Evolutionary conservation across 2,888 invertebrate genomes (phyloP).

Genomic region (Synergus japonicus): DNA sequence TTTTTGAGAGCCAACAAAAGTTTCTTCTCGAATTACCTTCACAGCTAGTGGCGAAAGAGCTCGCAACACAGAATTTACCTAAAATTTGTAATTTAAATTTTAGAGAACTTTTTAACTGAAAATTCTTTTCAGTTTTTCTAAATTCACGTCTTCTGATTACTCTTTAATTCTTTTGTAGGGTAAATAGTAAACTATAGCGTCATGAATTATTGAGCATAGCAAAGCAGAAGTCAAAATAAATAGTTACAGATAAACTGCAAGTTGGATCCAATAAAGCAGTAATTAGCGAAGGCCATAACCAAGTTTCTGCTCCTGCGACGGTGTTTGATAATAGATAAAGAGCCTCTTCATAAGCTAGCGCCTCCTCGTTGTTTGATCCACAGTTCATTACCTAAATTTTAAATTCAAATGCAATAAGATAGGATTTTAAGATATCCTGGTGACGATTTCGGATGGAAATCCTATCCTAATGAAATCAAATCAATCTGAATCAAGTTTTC

Average conservation of each 20-base stretch:
- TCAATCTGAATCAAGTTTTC: too few species aligned
- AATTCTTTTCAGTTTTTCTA: not conserved
- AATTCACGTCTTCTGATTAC: too few species aligned
- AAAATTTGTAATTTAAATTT: conserved; percentile 22
- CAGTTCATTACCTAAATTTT: conserved; percentile 64
- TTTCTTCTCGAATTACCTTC: conserved; percentile 65
- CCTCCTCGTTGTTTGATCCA: conserved; percentile 63
- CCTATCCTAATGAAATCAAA: too few species aligned
- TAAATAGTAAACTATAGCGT: too few species aligned
- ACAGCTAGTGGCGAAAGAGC: conserved; percentile 66
- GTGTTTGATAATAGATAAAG: conserved; percentile 71
- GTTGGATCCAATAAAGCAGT: conserved; percentile 65
- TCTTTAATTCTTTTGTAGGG: too few species aligned
- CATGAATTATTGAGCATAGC: too few species aligned
- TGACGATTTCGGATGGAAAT: too few species aligned
- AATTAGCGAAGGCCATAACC: conserved; percentile 72
- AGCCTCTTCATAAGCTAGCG: conserved; percentile 70
- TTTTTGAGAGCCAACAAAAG: conserved; percentile 57
- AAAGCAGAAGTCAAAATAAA: not conserved
- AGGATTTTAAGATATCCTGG: too few species aligned
- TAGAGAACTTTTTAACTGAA: not conserved
- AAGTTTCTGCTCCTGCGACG: conserved; percentile 70
- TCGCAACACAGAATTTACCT: conserved; percentile 66
- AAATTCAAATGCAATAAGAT: not conserved
- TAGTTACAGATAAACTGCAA: conserved; percentile 62